phyloP scores from a whole-genome alignment of 1,140 invertebrate genomes.

The Drosophila repletoides region DNA sequence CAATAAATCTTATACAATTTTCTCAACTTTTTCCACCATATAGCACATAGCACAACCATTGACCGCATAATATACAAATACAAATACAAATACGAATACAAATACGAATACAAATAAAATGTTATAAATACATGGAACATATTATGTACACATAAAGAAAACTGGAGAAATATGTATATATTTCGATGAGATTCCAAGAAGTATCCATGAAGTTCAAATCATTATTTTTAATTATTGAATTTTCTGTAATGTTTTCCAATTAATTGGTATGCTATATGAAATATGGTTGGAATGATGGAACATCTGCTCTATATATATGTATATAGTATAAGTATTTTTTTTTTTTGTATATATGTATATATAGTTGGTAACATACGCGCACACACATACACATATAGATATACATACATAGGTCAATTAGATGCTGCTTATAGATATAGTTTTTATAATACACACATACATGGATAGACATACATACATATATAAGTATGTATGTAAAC shows the following conservation, averaged over 20 bases:
- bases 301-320: conserved; percentile 2
- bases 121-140: too few species aligned
- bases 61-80: not conserved
- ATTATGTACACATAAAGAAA: conserved; percentile 7
- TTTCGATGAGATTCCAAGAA: not conserved
- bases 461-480: not conserved
- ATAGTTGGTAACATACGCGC: conserved; percentile 11
- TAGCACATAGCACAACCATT: conserved; percentile 15
- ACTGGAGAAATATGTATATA: not conserved
- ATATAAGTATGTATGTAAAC: conserved; percentile 7
- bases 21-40: not conserved
- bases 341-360: conserved; percentile 5
- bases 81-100: not conserved
- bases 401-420: conserved; percentile 26
- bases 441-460: conserved; percentile 9
- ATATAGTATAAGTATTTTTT: not conserved
- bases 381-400: conserved; percentile 20
- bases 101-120: not conserved
- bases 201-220: not conserved
- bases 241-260: not conserved
- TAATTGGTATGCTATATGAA: conserved; percentile 19
- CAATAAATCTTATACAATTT: conserved; percentile 17
- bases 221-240: not conserved
- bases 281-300: conserved; percentile 6
- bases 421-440: conserved; percentile 33